Conservation (phyloP, 1,140 invertebrate species). For the Drusus annulatus region DNA sequence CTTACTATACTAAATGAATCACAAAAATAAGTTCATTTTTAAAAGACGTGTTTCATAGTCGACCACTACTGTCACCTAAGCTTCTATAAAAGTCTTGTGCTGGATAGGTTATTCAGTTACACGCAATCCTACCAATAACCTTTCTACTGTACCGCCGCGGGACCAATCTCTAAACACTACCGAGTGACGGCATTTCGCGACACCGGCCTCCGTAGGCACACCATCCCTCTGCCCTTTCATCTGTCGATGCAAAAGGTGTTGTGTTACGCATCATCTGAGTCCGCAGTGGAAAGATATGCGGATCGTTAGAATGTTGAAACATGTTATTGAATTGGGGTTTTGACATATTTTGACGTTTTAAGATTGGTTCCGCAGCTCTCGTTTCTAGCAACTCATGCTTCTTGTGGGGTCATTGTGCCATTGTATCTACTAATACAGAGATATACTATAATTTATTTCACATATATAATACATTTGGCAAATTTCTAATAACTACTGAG, state of each 20-base stretch:
- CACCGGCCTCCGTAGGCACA: too few species aligned
- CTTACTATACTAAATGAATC: constrained; percentile 56
- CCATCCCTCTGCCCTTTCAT: too few species aligned
- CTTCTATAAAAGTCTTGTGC: constrained; percentile 48
- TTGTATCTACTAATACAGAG: constrained; percentile 50
- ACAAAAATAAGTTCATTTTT: constrained; percentile 57
- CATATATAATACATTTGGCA: constrained; percentile 55
- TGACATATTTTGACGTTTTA: too few species aligned
- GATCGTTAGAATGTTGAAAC: too few species aligned
- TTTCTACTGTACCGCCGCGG: constrained; percentile 1
- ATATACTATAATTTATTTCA: constrained; percentile 55
- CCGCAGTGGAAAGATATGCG: too few species aligned
- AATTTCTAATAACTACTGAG: constrained; percentile 49
- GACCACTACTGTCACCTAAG: constrained; percentile 45
- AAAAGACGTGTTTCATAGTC: constrained; percentile 47
- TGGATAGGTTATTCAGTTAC: constrained; percentile 20
- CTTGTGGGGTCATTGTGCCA: constrained; percentile 51
- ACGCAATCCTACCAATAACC: constrained; percentile 2
- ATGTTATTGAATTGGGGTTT: too few species aligned
- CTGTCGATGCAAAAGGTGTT: too few species aligned
- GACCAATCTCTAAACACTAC: neutral
- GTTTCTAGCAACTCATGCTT: constrained; percentile 13
- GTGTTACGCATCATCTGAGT: too few species aligned
- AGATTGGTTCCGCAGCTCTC: neutral
- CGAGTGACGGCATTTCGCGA: too few species aligned